Evolutionary conservation across 35 echinoderm and acorn worm genomes (phyloP).

Genomic region (Patiria miniata): DNA sequence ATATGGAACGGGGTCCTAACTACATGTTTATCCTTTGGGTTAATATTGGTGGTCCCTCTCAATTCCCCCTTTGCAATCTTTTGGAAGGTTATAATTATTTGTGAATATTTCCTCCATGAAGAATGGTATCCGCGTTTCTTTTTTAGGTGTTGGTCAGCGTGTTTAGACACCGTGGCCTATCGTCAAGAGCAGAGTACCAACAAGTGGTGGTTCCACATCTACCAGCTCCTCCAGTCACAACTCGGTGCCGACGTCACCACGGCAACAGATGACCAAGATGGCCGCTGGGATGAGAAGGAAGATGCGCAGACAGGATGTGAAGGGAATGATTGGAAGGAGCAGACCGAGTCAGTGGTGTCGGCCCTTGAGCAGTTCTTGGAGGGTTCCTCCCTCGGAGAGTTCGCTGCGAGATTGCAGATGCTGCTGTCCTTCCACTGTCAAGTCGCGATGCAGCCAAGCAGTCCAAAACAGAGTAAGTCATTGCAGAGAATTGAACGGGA

Average conservation of each 20-base stretch:
- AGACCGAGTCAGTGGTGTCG: slow-evolving; percentile 6
- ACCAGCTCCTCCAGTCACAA: slow-evolving; percentile 73
- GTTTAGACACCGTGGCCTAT: slow-evolving; percentile 83
- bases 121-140: background rate
- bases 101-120: no score
- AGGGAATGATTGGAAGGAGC: slow-evolving; percentile 28
- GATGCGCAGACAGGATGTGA: background rate
- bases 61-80: no score
- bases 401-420: slow-evolving; percentile 67
- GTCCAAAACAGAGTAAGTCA: background rate
- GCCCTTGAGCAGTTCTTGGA: slow-evolving; percentile 92
- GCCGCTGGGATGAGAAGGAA: background rate
- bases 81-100: no score
- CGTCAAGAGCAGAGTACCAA: slow-evolving; percentile 42
- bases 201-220: slow-evolving; percentile 95
- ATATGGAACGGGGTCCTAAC: no score
- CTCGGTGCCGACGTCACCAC: background rate
- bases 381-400: slow-evolving; percentile 81
- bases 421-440: slow-evolving; percentile 82
- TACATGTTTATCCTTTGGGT: no score
- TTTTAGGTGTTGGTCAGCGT: slow-evolving; percentile 82
- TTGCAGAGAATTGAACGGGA: no score
- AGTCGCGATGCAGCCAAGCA: slow-evolving; percentile 18
- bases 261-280: slow-evolving; percentile 10
- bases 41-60: no score